Evolutionary conservation across 64 coral and sea anemone species (phyloP).

Genomic region (Stichodactyla mertensii): DNA sequence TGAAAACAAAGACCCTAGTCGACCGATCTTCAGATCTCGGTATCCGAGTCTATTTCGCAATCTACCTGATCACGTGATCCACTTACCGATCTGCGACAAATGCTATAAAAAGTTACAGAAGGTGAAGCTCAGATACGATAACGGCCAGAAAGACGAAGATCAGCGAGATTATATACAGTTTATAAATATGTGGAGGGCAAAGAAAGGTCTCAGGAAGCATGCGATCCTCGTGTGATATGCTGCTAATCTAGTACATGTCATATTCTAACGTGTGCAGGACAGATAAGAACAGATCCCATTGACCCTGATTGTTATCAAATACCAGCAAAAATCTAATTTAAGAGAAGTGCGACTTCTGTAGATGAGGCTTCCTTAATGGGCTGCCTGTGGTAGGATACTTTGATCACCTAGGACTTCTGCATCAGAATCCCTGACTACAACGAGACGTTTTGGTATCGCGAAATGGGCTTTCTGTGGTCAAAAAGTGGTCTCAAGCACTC

Average conservation of each 20-base stretch:
- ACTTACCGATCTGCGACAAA: slow-evolving; percentile 39
- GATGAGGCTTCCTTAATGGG: background rate
- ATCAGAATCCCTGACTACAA: too few relatives aligned
- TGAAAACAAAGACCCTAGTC: slow-evolving; percentile 27
- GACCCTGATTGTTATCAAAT: background rate
- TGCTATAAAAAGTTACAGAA: slow-evolving; percentile 67
- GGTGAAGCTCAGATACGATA: slow-evolving; percentile 68
- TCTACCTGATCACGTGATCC: slow-evolving; percentile 24
- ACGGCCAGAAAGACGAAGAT: slow-evolving; percentile 53
- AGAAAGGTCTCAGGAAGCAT: slow-evolving; percentile 43
- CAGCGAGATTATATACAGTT: slow-evolving; percentile 57
- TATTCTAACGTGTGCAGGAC: background rate
- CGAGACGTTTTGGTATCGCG: too few relatives aligned
- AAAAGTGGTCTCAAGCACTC: too few relatives aligned
- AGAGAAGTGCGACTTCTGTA: background rate
- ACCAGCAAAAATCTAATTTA: background rate
- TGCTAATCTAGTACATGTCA: background rate
- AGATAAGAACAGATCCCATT: background rate
- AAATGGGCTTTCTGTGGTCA: too few relatives aligned
- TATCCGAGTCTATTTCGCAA: slow-evolving; percentile 64
- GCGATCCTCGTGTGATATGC: slow-evolving; percentile 15
- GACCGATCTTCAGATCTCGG: slow-evolving; percentile 44
- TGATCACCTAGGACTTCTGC: too few relatives aligned
- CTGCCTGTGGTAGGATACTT: background rate
- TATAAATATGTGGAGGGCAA: slow-evolving; percentile 75